Percentiles rank a stretch among this genome's conserved stretches.
These are phyloP conservation scores for Drosophila lutescens DNA, from an alignment of 2,888 invertebrate genomes.

Conservation along the genomic window DNA sequence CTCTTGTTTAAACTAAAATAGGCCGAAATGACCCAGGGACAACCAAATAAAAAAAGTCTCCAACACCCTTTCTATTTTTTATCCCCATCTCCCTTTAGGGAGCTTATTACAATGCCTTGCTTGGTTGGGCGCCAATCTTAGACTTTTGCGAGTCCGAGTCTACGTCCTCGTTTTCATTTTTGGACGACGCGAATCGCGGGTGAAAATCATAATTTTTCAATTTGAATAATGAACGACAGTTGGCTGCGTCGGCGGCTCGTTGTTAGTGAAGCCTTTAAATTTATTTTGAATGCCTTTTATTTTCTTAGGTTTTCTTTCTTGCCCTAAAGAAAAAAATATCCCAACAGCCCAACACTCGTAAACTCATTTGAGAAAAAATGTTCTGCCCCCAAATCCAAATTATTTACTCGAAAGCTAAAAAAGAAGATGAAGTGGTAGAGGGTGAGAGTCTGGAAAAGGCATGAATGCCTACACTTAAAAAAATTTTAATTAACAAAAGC, in stretches of 20 bases:
- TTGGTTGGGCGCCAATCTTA: slow-evolving; percentile 55
- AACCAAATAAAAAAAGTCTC: slow-evolving; percentile 44
- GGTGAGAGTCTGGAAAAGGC: not conserved
- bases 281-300: slow-evolving; percentile 66
- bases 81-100: slow-evolving; percentile 67
- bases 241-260: slow-evolving; percentile 39
- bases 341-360: slow-evolving; percentile 73
- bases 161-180: slow-evolving; percentile 5
- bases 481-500: not conserved
- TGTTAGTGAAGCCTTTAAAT: slow-evolving; percentile 71
- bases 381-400: slow-evolving; percentile 64
- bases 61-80: not conserved
- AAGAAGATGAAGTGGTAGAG: slow-evolving; percentile 18
- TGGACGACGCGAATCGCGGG: slow-evolving; percentile 57
- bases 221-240: slow-evolving; percentile 74
- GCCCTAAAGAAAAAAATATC: slow-evolving; percentile 32
- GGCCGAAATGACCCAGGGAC: slow-evolving; percentile 64
- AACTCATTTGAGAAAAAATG: slow-evolving; percentile 71
- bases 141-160: slow-evolving; percentile 12
- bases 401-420: slow-evolving; percentile 66
- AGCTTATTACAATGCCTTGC: slow-evolving; percentile 71
- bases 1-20: slow-evolving; percentile 47
- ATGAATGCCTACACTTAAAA: slow-evolving; percentile 23
- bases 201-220: slow-evolving; percentile 78
- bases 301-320: slow-evolving; percentile 34